phyloP scores from a whole-genome alignment of 2,888 invertebrate genomes.

The Eulithis prunata region DNA sequence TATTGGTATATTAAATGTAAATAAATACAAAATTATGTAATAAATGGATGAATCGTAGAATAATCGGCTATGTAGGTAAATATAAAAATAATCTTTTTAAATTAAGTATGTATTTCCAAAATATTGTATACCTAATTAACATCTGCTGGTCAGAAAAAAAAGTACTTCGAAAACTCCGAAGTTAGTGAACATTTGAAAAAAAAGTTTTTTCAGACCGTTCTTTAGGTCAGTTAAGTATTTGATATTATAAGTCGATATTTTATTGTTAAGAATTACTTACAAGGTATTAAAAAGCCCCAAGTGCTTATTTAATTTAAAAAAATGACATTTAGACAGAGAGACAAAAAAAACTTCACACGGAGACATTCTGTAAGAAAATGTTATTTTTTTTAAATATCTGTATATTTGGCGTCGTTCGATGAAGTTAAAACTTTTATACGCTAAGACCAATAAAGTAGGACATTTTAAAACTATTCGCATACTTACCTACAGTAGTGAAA shows the following conservation, averaged over 20 bases:
- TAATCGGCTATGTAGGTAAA: constrained; percentile 15
- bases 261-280: constrained; percentile 46
- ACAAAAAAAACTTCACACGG: constrained; percentile 10
- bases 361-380: too few relatives aligned
- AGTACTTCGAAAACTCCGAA: constrained; percentile 29
- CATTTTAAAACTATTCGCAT: constrained; percentile 39
- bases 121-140: constrained; percentile 34
- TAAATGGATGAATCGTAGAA: constrained; percentile 17
- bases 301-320: constrained; percentile 43
- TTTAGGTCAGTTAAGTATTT: constrained; percentile 47
- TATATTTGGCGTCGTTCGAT: constrained; percentile 18
- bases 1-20: constrained; percentile 26
- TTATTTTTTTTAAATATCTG: neutral
- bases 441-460: constrained; percentile 48
- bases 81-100: neutral
- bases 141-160: constrained; percentile 71
- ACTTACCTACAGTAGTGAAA: constrained; percentile 3
- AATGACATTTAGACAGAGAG: constrained; percentile 8
- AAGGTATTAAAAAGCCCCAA: constrained; percentile 54
- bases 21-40: constrained; percentile 7
- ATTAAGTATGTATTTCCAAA: constrained; percentile 19
- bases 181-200: constrained; percentile 22
- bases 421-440: constrained; percentile 43
- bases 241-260: constrained; percentile 14
- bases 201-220: constrained; percentile 56